Conservation (phyloP, 30 jellyfish, hydroid and myxozoan genomes). For the Turritopsis dohrnii region DNA sequence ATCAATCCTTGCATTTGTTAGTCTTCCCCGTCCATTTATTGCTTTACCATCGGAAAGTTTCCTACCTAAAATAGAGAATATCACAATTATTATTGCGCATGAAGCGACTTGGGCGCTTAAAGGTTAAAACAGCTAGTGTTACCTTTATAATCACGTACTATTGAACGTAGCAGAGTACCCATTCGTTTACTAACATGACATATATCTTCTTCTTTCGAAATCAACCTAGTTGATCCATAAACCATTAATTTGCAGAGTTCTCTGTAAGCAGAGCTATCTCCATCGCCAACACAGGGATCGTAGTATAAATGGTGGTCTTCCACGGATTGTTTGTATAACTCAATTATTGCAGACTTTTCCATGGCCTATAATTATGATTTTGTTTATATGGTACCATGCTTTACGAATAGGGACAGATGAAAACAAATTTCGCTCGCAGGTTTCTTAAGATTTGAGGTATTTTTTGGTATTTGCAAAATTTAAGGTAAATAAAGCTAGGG, state of each 20-base stretch:
- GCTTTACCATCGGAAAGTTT: constrained; percentile 12
- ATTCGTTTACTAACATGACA: constrained; percentile 4
- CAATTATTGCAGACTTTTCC: constrained; percentile 6
- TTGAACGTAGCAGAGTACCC: constrained; percentile 3
- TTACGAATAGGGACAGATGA: no score
- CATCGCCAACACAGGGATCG: constrained; percentile 4
- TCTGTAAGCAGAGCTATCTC: no score
- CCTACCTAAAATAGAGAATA: background rate
- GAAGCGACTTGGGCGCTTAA: background rate
- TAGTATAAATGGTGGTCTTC: background rate
- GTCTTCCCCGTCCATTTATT: background rate
- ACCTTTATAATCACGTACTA: constrained; percentile 16
- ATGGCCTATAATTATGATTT: background rate
- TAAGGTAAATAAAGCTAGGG: no score
- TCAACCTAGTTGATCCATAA: background rate
- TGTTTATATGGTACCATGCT: no score
- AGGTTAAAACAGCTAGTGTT: background rate
- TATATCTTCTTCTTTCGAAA: background rate
- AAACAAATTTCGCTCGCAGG: no score
- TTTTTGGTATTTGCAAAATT: no score
- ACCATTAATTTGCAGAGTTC: background rate
- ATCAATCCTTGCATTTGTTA: constrained; percentile 5
- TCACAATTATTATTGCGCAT: background rate
- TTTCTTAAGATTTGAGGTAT: no score
- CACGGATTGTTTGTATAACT: background rate